phyloP scores from a whole-genome alignment of 2,113 vertebrate species.

The Delphinapterus leucas region DNA sequence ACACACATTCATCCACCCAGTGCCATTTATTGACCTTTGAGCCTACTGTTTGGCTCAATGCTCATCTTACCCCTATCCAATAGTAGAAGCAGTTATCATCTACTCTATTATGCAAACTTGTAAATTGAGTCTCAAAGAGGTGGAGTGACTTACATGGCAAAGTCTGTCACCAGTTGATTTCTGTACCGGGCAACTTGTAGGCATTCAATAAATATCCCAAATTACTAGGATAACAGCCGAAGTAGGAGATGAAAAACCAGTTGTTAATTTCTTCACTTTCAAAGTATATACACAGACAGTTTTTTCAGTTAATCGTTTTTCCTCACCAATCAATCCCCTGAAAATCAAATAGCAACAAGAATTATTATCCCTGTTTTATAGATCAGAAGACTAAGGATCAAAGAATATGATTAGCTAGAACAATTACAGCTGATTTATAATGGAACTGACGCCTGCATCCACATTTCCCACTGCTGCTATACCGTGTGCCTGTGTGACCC shows the following conservation, averaged over 20 bases:
- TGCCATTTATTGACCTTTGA: neutral
- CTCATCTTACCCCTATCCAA: neutral
- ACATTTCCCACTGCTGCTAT: fast-evolving
- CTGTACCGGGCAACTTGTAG: neutral
- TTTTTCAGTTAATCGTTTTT: neutral
- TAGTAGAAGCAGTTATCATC: neutral
- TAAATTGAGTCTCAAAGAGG: neutral
- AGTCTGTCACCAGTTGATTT: neutral
- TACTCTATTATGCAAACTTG: neutral
- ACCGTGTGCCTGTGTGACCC: fast-evolving
- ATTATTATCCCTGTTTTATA: neutral
- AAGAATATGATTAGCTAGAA: neutral
- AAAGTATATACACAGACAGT: neutral
- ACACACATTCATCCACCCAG: neutral
- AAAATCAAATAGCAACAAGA: neutral
- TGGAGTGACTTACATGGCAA: neutral
- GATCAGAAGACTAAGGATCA: neutral
- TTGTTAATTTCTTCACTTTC: neutral
- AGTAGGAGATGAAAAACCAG: neutral
- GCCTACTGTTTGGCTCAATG: neutral
- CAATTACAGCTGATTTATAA: neutral
- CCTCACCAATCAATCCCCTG: neutral
- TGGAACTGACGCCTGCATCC: fast-evolving
- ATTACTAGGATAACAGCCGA: neutral
- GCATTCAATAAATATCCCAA: neutral